A percentile compares a stretch with the other conserved stretches of the same genome.
phyloP scores from a whole-genome alignment of 2,797 vertebrate genomes.

The Hyperoplus immaculatus region DNA sequence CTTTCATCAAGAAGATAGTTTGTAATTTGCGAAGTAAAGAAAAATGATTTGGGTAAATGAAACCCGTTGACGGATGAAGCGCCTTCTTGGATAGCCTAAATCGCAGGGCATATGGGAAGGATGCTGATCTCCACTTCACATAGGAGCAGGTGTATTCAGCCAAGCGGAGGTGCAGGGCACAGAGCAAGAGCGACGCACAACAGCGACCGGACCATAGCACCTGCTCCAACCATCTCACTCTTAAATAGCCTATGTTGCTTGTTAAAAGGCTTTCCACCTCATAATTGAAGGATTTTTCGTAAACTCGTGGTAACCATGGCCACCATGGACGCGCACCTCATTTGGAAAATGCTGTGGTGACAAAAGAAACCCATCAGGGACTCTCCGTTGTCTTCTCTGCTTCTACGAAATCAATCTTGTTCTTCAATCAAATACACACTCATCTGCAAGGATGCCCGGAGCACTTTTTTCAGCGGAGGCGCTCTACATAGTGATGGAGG shows the following conservation, averaged over 20 bases:
- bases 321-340: slow-evolving; percentile 38
- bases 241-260: background rate
- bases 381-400: slow-evolving; percentile 21
- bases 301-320: slow-evolving; percentile 13
- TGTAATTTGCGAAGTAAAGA: background rate
- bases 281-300: slow-evolving; percentile 22
- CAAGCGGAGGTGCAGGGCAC: slow-evolving; percentile 55
- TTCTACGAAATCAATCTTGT: slow-evolving; percentile 4
- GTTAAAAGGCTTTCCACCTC: background rate
- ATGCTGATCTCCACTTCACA: slow-evolving; percentile 52
- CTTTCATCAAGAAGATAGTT: slow-evolving; percentile 11
- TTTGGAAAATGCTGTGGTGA: slow-evolving; percentile 38
- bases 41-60: background rate
- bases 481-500: slow-evolving; percentile 94
- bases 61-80: background rate
- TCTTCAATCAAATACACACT: slow-evolving; percentile 31
- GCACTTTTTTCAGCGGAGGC: slow-evolving; percentile 84
- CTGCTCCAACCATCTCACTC: slow-evolving; percentile 48
- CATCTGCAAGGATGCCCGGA: slow-evolving; percentile 83
- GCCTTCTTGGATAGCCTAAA: slow-evolving; percentile 12
- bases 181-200: slow-evolving; percentile 55
- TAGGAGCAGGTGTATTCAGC: slow-evolving; percentile 68
- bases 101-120: slow-evolving; percentile 31
- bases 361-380: background rate
- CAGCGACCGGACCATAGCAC: slow-evolving; percentile 47